A percentile compares a stretch with the other conserved stretches of the same genome.
These are phyloP conservation scores for Drosophila pseudoobscura DNA, from an alignment of 1,140 invertebrate genomes.

Conservation along the genomic window DNA sequence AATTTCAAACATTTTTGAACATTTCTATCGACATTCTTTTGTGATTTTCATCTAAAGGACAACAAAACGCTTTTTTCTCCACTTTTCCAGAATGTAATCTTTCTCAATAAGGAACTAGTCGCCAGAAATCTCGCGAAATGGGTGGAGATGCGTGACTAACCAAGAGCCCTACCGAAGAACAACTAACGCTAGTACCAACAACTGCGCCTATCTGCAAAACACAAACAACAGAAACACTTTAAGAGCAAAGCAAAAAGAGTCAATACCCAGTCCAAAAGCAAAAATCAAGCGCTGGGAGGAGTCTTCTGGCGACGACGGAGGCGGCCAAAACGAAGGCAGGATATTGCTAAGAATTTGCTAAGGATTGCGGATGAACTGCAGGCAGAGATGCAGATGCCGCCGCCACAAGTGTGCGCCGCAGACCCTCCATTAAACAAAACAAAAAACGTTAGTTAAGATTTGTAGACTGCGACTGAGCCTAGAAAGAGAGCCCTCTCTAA, in stretches of 20 bases:
- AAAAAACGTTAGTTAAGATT: slow-evolving; percentile 44
- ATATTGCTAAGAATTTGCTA: no score
- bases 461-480: slow-evolving; percentile 70
- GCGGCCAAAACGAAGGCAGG: not conserved
- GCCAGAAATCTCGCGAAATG: slow-evolving; percentile 87
- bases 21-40: no score
- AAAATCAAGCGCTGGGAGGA: no score
- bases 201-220: slow-evolving; percentile 30
- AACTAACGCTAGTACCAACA: slow-evolving; percentile 43
- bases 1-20: no score
- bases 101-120: slow-evolving; percentile 88
- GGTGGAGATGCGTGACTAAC: slow-evolving; percentile 83
- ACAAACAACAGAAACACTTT: slow-evolving; percentile 29
- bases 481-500: slow-evolving; percentile 51
- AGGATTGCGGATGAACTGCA: not conserved
- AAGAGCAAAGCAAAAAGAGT: slow-evolving; percentile 30
- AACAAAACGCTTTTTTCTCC: slow-evolving; percentile 19
- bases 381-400: no score
- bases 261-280: slow-evolving; percentile 7
- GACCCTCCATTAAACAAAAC: not conserved
- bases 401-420: no score
- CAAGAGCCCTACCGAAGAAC: slow-evolving; percentile 61
- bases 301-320: not conserved
- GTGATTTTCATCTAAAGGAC: no score
- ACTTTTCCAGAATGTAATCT: slow-evolving; percentile 86